Percentiles rank a stretch among this genome's conserved stretches.
Conservation (phyloP, 2,113 vertebrate genomes). For the Probosciger aterrimus region DNA sequence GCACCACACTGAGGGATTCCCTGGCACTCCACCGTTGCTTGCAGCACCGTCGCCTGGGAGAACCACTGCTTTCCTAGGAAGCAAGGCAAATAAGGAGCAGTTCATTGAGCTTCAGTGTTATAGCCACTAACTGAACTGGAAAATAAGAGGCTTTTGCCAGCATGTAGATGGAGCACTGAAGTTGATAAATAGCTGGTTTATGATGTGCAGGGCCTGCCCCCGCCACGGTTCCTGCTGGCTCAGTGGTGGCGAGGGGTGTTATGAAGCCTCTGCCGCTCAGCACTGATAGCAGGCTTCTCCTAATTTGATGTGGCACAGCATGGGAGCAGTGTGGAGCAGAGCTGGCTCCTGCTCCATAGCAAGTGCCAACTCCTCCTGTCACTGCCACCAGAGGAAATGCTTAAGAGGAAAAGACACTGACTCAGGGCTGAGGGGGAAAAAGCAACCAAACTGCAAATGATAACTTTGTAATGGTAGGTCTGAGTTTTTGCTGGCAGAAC, state of each 20-base stretch:
- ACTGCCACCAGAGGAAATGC: rapidly evolving
- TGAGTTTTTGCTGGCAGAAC: neutral
- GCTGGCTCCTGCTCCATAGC: neutral
- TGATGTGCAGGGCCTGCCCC: neutral
- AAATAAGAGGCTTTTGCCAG: neutral
- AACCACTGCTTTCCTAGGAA: neutral
- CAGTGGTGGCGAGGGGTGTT: rapidly evolving
- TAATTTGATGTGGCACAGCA: neutral
- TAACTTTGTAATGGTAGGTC: neutral
- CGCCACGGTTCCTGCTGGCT: rapidly evolving
- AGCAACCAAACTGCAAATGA: neutral
- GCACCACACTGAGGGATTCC: neutral
- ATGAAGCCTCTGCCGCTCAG: neutral
- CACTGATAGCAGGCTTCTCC: neutral
- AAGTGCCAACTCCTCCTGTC: neutral
- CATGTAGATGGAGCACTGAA: neutral
- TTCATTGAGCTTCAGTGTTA: neutral
- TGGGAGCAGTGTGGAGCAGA: neutral
- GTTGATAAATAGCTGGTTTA: neutral
- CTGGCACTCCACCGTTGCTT: rapidly evolving
- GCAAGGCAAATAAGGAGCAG: neutral
- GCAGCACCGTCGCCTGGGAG: neutral
- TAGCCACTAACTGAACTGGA: neutral
- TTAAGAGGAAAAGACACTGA: neutral
- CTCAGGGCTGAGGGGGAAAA: neutral